phyloP scores from a whole-genome alignment of 1,140 invertebrate genomes.

The Alviniconcha marisindica region DNA sequence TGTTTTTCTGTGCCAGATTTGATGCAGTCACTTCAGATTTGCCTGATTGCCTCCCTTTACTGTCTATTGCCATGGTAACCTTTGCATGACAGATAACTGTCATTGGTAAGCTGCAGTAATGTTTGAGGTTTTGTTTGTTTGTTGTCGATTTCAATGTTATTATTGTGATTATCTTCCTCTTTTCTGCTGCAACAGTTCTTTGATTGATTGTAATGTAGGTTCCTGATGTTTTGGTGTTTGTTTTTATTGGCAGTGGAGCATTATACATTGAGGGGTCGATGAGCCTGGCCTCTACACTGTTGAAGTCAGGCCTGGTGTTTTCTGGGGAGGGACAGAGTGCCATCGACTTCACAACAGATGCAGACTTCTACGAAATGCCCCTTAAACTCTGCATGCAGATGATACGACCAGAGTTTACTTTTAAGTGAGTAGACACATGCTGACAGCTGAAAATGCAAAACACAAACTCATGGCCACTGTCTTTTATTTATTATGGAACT shows the following conservation, averaged over 20 bases:
- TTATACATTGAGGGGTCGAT: constrained; percentile 83
- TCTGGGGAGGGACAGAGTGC: constrained; percentile 84
- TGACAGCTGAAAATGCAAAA: neutral
- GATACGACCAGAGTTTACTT: constrained; percentile 82
- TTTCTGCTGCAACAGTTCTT: no score
- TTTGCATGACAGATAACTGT: no score
- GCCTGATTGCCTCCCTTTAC: no score
- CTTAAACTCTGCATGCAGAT: constrained; percentile 89
- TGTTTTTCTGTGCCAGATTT: no score
- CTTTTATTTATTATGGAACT: neutral
- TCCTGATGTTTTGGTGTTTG: constrained; percentile 10
- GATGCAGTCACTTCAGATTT: no score
- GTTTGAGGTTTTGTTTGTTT: no score
- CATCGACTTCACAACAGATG: constrained; percentile 85
- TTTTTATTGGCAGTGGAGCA: constrained; percentile 81
- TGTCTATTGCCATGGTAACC: no score
- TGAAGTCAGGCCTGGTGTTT: constrained; percentile 84
- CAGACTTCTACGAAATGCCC: constrained; percentile 86
- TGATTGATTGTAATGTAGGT: no score
- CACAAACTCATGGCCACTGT: neutral
- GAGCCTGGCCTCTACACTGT: constrained; percentile 83
- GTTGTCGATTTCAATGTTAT: no score
- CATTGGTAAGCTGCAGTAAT: no score
- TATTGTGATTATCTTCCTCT: no score
- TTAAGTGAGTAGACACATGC: constrained; percentile 81